These are phyloP conservation scores for human DNA, from an alignment of 2,113 vertebrate genomes.

Conservation along the genomic window DNA sequence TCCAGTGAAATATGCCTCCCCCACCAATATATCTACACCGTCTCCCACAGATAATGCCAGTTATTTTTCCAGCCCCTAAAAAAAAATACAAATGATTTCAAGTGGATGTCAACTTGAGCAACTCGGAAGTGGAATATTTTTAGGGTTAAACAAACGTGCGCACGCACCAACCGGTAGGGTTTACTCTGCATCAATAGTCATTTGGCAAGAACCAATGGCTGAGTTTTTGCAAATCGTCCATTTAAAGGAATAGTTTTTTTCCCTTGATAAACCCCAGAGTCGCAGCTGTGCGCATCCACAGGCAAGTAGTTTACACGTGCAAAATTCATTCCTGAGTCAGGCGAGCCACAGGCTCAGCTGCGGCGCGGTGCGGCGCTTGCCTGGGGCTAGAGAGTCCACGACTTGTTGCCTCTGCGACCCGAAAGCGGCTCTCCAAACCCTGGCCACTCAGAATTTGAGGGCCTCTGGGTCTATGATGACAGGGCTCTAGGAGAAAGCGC, in stretches of 20 bases:
- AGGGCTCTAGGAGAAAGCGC: neutral
- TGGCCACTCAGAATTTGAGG: neutral
- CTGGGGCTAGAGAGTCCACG: neutral
- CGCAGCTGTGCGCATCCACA: constrained; percentile 74
- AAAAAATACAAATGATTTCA: constrained; percentile 53
- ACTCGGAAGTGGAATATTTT: constrained; percentile 56
- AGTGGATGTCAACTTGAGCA: constrained; percentile 64
- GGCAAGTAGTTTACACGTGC: constrained; percentile 59
- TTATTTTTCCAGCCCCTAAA: constrained; percentile 45
- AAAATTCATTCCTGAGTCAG: constrained; percentile 49
- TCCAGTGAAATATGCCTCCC: constrained; percentile 65
- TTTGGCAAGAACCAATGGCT: constrained; percentile 83
- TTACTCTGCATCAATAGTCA: constrained; percentile 78
- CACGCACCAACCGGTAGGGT: constrained; percentile 41
- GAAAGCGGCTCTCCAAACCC: neutral
- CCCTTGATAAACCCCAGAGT: constrained; percentile 70
- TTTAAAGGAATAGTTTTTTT: constrained; percentile 69
- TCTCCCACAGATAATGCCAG: constrained; percentile 59
- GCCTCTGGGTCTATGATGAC: neutral
- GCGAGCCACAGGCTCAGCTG: neutral
- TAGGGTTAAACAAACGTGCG: constrained; percentile 55
- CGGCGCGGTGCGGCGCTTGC: neutral
- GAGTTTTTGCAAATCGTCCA: constrained; percentile 76
- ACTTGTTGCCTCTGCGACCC: constrained; percentile 64
- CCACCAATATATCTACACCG: constrained; percentile 42